Base-by-base conservation (phyloP, 1,140 invertebrate species). In the Archegozetes longisetosus region DNA sequence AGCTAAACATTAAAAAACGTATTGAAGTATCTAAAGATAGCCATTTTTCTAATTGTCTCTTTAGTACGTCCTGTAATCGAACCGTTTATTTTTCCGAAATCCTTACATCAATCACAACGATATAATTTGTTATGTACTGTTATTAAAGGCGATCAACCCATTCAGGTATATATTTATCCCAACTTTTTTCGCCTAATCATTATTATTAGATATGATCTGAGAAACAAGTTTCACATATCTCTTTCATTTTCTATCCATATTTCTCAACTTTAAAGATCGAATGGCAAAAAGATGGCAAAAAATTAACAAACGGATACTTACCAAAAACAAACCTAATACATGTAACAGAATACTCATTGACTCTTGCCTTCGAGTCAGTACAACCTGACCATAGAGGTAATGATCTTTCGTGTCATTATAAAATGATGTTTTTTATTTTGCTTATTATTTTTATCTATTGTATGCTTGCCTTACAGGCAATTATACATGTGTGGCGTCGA, bases 101-200 rank as follows among this genome's bases (percentile, higher is more conserved):
- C 83, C 68, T 80, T 87, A 68, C 82, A 82, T 70, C 84, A 87
- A 76, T 85, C 84, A 70, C 84, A 86, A 78, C 80, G 86, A 69
- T 86, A 86, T 58, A 80, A 84, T 67, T 82, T 86, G 68, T 81
- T 88, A 65, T 90, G 87, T 76, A 84, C 84, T 65, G 84, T 89
- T 65, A 84, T 82, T 70, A 80, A 82, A 68, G 84, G 84, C 65
- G 84, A 86, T 73, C 78, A 80, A 63, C 87, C 87, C 1, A 70
- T 86, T 25, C 78, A 78, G 66, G 51, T 55, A 55, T 22, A 17
- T 29, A 40, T 25, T 20, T 28, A 1, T 29, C 20, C 3, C 26
- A 20, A 9, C 20, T 22, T n/a, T 20, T 12, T 55, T 55, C n/a
- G 22, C 20, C 6, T 55, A n/a, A 40, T 40, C 17, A 40, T 40